A percentile compares a stretch with the other conserved stretches of the same genome.
Conservation (phyloP, 35 echinoderm and acorn worm genomes). For the Eucidaris tribuloides region DNA sequence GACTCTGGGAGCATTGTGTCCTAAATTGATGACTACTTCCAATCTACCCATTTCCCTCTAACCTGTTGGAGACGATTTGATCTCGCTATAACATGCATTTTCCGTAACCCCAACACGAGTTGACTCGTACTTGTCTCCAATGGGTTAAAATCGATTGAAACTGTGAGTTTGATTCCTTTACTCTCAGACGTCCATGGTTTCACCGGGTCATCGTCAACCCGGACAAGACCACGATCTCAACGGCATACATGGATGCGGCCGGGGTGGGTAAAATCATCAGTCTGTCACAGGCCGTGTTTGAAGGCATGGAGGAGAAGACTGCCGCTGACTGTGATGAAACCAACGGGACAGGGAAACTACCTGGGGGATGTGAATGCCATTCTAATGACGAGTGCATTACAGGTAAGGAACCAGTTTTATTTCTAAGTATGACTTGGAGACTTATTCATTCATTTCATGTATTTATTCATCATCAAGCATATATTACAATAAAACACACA, state of each 20-base stretch:
- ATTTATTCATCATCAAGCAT: too few species aligned
- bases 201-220: conserved; percentile 83
- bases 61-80: too few species aligned
- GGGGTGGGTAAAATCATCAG: conserved; percentile 99
- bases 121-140: too few species aligned
- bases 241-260: conserved; percentile 98
- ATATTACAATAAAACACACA: too few species aligned
- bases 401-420: conserved; percentile 69
- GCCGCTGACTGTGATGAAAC: conserved; percentile 39
- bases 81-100: too few species aligned
- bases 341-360: conserved; percentile 33
- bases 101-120: too few species aligned
- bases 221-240: conserved; percentile 84
- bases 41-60: too few species aligned
- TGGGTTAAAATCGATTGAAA: neutral
- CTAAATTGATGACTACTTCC: too few species aligned
- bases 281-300: conserved; percentile 95
- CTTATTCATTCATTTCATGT: too few species aligned
- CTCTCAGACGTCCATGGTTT: conserved; percentile 87
- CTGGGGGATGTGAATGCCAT: conserved; percentile 83
- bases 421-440: too few species aligned
- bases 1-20: too few species aligned
- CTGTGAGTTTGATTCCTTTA: neutral
- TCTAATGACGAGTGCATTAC: conserved; percentile 66
- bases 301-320: conserved; percentile 74